These are phyloP conservation scores for Dolichallabes microphthalmus DNA, from an alignment of 2,113 vertebrate species.

Conservation along the genomic window DNA sequence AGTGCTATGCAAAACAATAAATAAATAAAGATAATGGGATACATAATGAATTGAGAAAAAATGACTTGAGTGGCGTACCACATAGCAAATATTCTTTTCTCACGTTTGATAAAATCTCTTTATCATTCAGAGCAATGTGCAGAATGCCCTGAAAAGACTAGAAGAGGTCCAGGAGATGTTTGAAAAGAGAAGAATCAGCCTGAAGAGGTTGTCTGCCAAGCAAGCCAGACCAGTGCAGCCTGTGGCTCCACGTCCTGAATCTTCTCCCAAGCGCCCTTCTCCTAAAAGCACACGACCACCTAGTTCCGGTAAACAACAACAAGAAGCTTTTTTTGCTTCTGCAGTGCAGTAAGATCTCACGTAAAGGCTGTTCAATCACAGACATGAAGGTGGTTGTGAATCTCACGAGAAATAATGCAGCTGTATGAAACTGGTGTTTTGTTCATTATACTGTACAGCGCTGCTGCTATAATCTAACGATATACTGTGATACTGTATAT, in stretches of 20 bases:
- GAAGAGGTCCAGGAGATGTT: conserved; percentile 91
- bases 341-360: not conserved
- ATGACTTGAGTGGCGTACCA: not conserved
- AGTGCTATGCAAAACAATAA: not conserved
- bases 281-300: conserved; percentile 73
- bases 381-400: not conserved
- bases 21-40: not conserved
- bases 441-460: not conserved
- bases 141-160: conserved; percentile 82
- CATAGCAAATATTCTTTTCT: not conserved
- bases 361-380: too few relatives aligned
- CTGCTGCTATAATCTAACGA: not conserved
- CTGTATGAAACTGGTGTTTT: not conserved
- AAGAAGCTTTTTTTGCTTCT: not conserved
- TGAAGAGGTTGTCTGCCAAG: conserved; percentile 90
- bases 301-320: conserved; percentile 68
- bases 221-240: conserved; percentile 91
- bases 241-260: conserved; percentile 90
- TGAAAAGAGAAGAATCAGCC: conserved; percentile 85
- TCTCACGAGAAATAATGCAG: not conserved
- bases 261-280: conserved; percentile 84
- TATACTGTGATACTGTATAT: not conserved
- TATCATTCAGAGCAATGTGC: conserved; percentile 73
- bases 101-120: not conserved
- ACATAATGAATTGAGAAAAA: not conserved